These are phyloP conservation scores for Heliconius cydno DNA, from an alignment of 2,888 invertebrate genomes.

Conservation along the genomic window DNA sequence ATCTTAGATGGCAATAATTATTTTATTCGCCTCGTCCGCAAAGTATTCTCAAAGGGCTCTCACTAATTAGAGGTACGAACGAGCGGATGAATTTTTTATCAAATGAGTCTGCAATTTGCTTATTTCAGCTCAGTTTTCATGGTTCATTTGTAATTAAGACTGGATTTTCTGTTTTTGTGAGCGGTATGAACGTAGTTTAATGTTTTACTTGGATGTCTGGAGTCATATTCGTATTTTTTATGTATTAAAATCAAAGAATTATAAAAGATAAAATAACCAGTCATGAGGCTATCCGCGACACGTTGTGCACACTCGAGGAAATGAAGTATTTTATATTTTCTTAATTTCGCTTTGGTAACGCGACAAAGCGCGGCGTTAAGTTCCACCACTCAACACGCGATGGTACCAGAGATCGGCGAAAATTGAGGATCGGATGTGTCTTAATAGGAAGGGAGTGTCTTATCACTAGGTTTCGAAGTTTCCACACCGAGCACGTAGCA, in stretches of 20 bases:
- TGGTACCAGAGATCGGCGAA: too few relatives aligned
- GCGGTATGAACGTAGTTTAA: background rate
- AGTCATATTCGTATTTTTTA: background rate
- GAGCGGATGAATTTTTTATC: conserved; percentile 23
- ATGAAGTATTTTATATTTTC: too few relatives aligned
- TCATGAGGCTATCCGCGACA: too few relatives aligned
- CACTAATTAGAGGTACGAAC: conserved; percentile 27
- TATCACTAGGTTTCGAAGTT: too few relatives aligned
- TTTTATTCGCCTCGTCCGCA: conserved; percentile 26
- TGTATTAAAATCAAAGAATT: background rate
- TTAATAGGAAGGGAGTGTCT: too few relatives aligned
- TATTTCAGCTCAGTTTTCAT: conserved; percentile 22
- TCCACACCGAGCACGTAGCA: too few relatives aligned
- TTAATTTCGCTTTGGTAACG: too few relatives aligned
- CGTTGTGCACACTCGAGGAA: too few relatives aligned
- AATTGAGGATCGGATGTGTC: too few relatives aligned
- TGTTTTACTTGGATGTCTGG: background rate
- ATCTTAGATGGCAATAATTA: conserved; percentile 18
- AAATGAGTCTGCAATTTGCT: conserved; percentile 24
- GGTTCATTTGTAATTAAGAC: conserved; percentile 14
- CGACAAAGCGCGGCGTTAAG: too few relatives aligned
- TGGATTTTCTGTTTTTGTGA: conserved; percentile 7
- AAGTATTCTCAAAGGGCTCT: conserved; percentile 27
- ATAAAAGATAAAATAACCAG: background rate
- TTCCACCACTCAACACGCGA: too few relatives aligned